Evolutionary conservation across 23 tunicate species (phyloP).

Genomic region (Diplosoma virens): DNA sequence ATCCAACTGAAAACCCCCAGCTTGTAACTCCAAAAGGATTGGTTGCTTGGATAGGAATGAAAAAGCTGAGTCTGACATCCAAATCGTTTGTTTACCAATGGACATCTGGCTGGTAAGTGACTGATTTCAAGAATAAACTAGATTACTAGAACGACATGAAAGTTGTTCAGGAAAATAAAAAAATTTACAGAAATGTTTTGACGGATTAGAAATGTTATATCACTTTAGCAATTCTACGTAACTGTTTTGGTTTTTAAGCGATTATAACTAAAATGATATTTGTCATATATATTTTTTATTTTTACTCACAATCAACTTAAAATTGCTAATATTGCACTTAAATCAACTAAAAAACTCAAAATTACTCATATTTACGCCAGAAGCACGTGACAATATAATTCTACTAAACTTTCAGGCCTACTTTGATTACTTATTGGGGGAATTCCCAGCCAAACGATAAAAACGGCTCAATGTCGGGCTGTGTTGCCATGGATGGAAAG

Average conservation of each 20-base stretch:
- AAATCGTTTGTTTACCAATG: slow-evolving; percentile 39
- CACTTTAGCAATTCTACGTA: no score
- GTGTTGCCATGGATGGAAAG: slow-evolving; percentile 66
- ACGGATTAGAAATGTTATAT: neutral
- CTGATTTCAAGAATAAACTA: no score
- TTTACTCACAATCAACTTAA: no score
- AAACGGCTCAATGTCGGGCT: slow-evolving; percentile 58
- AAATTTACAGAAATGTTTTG: neutral
- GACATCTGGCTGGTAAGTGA: slow-evolving; percentile 58
- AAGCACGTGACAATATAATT: no score
- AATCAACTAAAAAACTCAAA: no score
- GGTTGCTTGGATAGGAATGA: slow-evolving; percentile 77
- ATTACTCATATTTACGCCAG: no score
- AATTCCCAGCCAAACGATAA: slow-evolving; percentile 38
- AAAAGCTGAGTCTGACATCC: neutral
- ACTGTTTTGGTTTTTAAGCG: no score
- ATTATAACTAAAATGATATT: no score
- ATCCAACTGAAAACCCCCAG: slow-evolving; percentile 80
- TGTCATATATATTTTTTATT: no score
- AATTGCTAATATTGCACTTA: no score
- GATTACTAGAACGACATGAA: no score
- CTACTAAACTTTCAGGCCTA: slow-evolving; percentile 53
- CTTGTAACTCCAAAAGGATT: slow-evolving; percentile 41
- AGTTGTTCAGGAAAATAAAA: neutral
- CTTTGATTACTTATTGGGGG: slow-evolving; percentile 74